Base-by-base conservation (phyloP, 2,888 invertebrate genomes). In the Gasteruption jaculator region DNA sequence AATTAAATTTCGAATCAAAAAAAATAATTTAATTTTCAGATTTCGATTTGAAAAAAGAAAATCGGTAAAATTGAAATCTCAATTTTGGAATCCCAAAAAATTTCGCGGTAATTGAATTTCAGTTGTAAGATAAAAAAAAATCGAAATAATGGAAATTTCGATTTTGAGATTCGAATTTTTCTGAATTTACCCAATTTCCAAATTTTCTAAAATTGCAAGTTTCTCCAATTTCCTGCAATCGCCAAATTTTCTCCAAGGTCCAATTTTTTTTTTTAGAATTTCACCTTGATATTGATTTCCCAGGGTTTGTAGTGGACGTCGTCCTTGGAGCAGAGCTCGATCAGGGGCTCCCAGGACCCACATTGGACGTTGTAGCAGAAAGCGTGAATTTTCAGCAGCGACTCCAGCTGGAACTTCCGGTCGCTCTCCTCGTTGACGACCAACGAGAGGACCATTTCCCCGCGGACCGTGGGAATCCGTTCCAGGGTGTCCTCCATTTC, bases 331-430 rank as follows among this genome's bases (percentile, higher is more conserved):
- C 83, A 78, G 0, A 89, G 86, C 55, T 91, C 91, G 1, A 91
- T 67, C 1, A 92, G 67, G 0, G 91, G 91, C 61, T 93, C 91
- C 92, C 92, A 93, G 6, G 77, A 77, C 35, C 79, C 78, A 35
- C 81, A 71, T 30, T 76, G 75, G 54, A 84, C 81, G 65, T 87
- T 86, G 68, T 81, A 86, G 60, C 81, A 83, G 18, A 76, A 76
- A 3, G 76, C 73, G 52, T 79, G 76, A 18, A 79, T 48, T 43
- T 74, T 74, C 22, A 49, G 62, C 50, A 56, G 51, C 10, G 63
- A 58, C 45, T 65, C 60, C 14, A 63, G 49, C 34, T 63, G 56
- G 22, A 61, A 66, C 19, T 61, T 54, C 26, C 50, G 48, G 30
- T 60, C 61, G 22, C 57, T 55, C 54, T 63, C 56, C 18, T 66